These are phyloP conservation scores for Chironomus striatipennis DNA, from an alignment of 1,140 invertebrate species.

Conservation along the genomic window DNA sequence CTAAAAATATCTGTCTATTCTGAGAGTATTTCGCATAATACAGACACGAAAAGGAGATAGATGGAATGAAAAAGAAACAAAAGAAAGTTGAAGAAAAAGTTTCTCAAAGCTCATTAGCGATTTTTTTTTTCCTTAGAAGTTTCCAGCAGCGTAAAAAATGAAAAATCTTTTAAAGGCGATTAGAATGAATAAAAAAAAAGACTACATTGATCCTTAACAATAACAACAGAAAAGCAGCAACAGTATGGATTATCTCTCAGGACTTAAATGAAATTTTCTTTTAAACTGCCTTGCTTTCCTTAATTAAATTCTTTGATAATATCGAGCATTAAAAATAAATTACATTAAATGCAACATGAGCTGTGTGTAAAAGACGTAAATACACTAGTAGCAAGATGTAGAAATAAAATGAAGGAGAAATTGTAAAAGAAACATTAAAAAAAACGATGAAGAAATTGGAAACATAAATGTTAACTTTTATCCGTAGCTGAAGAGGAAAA, in stretches of 20 bases:
- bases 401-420: neutral
- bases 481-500: too few relatives aligned
- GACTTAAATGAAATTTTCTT: neutral
- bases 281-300: neutral
- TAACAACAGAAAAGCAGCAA: too few relatives aligned
- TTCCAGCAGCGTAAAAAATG: neutral
- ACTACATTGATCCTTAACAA: too few relatives aligned
- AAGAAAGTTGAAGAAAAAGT: neutral
- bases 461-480: neutral
- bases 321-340: neutral
- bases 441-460: neutral
- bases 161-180: neutral
- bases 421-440: too few relatives aligned
- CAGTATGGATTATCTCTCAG: too few relatives aligned
- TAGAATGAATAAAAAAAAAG: neutral
- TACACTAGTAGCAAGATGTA: too few relatives aligned
- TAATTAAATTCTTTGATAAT: slow-evolving; percentile 1
- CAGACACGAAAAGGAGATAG: neutral
- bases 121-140: neutral
- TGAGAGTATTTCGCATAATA: neutral
- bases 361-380: too few relatives aligned
- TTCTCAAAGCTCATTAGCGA: neutral
- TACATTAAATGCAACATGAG: neutral
- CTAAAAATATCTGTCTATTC: neutral
- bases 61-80: neutral